A percentile compares a stretch with the other conserved stretches of the same genome.
These are phyloP conservation scores for Acrossocheilus fasciatus DNA, from an alignment of 2,797 vertebrate species.

Conservation along the genomic window DNA sequence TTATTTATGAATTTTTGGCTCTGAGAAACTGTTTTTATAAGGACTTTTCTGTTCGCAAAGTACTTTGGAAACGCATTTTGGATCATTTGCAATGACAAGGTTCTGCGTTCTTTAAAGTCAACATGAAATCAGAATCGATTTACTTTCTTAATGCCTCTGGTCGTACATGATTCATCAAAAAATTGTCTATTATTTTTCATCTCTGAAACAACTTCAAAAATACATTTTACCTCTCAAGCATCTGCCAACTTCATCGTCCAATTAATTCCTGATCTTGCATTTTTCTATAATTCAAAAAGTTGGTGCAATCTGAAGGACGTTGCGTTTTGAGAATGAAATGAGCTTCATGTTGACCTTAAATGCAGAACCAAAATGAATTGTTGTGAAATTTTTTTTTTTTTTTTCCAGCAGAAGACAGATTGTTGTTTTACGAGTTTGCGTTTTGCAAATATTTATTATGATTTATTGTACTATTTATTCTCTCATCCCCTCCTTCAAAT, in stretches of 20 bases:
- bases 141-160: background rate
- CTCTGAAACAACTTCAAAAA: background rate
- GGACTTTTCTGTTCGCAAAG: conserved; percentile 33
- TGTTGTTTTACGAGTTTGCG: conserved; percentile 26
- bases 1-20: conserved; percentile 45
- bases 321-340: background rate
- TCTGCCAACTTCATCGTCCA: background rate
- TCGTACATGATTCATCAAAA: background rate
- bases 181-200: too few species aligned
- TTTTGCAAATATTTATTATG: conserved; percentile 29
- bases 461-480: conserved; percentile 26
- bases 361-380: background rate
- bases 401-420: background rate
- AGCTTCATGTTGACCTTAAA: conserved; percentile 15
- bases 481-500: background rate
- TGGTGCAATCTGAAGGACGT: background rate
- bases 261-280: background rate
- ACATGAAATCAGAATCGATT: background rate
- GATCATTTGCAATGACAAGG: background rate
- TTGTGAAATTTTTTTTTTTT: background rate
- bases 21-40: conserved; percentile 40
- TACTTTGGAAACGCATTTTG: background rate
- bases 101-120: conserved; percentile 7
- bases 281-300: background rate
- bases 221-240: background rate